Conservation (phyloP, 2,797 vertebrate species). For the Megalops cyprinoides region DNA sequence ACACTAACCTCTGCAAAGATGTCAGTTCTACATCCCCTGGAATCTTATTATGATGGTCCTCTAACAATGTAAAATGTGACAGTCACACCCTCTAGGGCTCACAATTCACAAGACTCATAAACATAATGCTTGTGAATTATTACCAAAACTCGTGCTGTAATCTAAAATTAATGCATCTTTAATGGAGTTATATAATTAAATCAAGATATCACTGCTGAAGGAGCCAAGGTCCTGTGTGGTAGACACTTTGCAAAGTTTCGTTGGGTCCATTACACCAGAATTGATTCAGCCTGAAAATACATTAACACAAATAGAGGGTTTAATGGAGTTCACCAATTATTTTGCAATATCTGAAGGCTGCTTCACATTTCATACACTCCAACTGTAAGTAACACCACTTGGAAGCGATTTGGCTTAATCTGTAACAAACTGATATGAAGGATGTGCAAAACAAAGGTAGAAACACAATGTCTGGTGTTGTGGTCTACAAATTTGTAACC, state of each 20-base stretch:
- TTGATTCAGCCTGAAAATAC: conserved; percentile 14
- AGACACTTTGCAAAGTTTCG: conserved; percentile 2
- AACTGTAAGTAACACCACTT: neutral
- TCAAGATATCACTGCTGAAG: conserved; percentile 26
- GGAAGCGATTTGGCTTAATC: neutral
- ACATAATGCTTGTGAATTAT: conserved; percentile 19
- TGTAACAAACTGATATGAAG: neutral
- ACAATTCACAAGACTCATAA: conserved; percentile 16
- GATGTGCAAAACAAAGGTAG: neutral
- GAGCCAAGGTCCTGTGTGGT: conserved; percentile 8
- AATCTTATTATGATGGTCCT: conserved; percentile 8
- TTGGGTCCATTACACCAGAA: conserved; percentile 22
- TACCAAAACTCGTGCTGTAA: conserved; percentile 11
- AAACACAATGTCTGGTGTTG: neutral
- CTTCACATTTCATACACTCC: neutral
- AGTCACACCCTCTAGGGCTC: neutral
- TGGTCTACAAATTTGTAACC: neutral
- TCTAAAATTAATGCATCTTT: conserved; percentile 18
- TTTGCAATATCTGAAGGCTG: conserved; percentile 16
- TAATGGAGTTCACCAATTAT: conserved; percentile 15
- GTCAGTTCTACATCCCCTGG: conserved; percentile 1
- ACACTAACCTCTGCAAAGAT: neutral
- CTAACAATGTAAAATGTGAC: conserved; percentile 16
- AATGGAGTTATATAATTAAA: conserved; percentile 28
- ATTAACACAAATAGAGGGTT: conserved; percentile 7